Evolutionary conservation across 2,888 invertebrate genomes (phyloP).

Genomic region (Melolontha melolontha): DNA sequence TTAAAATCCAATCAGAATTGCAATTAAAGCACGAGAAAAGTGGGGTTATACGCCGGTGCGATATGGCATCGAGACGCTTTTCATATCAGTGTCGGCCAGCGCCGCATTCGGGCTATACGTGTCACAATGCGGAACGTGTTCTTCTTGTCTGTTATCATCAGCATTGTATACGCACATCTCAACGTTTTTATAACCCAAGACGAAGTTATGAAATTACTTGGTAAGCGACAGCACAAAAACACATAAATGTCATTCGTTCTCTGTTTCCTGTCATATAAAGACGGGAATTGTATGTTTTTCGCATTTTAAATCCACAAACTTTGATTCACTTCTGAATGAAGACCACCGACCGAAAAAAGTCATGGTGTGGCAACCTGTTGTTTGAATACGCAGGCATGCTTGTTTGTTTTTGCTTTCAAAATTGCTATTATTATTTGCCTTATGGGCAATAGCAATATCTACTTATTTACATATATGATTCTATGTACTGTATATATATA

Average conservation of each 20-base stretch:
- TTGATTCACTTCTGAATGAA: background rate
- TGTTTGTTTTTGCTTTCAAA: background rate
- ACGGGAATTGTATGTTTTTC: background rate
- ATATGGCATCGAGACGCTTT: slow-evolving; percentile 51
- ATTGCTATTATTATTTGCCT: slow-evolving; percentile 7
- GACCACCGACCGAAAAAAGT: background rate
- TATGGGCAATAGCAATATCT: slow-evolving; percentile 15
- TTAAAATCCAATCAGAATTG: slow-evolving; percentile 50
- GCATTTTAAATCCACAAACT: slow-evolving; percentile 6
- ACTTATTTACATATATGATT: too few species aligned
- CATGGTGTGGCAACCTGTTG: slow-evolving; percentile 21
- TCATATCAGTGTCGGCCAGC: slow-evolving; percentile 59
- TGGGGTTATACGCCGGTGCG: slow-evolving; percentile 44
- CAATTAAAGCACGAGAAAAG: slow-evolving; percentile 48
- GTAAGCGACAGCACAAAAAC: slow-evolving; percentile 66
- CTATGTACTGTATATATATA: background rate
- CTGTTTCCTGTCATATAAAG: background rate
- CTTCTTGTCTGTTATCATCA: slow-evolving; percentile 54
- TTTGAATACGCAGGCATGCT: background rate
- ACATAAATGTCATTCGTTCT: background rate
- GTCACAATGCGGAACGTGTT: slow-evolving; percentile 58
- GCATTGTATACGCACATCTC: slow-evolving; percentile 74
- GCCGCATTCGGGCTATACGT: slow-evolving; percentile 61
- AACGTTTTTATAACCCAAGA: slow-evolving; percentile 85
- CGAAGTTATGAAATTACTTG: slow-evolving; percentile 83